These are phyloP conservation scores for Spilarctia lutea DNA, from an alignment of 2,888 invertebrate genomes.

Conservation along the genomic window DNA sequence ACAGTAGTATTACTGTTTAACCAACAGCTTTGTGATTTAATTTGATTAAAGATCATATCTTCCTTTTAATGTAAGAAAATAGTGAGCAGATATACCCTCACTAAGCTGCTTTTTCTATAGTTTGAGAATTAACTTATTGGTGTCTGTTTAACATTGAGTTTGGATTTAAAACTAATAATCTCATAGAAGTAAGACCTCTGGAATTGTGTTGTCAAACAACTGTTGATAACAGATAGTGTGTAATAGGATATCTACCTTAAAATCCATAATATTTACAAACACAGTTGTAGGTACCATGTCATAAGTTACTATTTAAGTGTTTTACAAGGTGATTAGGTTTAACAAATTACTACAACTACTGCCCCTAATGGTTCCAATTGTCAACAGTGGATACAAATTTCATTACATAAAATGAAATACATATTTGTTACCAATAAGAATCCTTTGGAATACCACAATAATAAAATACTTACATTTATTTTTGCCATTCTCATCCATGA, in stretches of 20 bases:
- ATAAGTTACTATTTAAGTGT: constrained; percentile 5
- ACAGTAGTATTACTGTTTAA: not conserved
- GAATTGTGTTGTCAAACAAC: not conserved
- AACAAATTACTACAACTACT: not conserved
- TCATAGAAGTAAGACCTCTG: not conserved
- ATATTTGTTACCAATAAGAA: not conserved
- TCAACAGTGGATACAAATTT: not conserved
- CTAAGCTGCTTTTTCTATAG: not conserved
- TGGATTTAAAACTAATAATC: not conserved
- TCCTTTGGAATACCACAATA: not conserved
- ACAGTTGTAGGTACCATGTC: constrained; percentile 9
- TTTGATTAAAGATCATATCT: not conserved
- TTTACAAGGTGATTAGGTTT: not conserved
- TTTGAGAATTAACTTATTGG: not conserved
- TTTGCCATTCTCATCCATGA: constrained; percentile 90
- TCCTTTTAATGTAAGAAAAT: not conserved
- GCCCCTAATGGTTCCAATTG: too few relatives aligned
- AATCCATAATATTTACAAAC: not conserved
- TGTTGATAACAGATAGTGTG: not conserved
- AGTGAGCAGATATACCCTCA: not conserved
- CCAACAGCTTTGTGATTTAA: not conserved
- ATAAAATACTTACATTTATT: constrained; percentile 87
- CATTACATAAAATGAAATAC: not conserved
- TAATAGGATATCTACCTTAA: not conserved
- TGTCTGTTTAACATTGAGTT: not conserved